A percentile compares a stretch with the other conserved stretches of the same genome.
Evolutionary conservation across 2,888 invertebrate genomes (phyloP).

Genomic region (Poecilus cupreus): DNA sequence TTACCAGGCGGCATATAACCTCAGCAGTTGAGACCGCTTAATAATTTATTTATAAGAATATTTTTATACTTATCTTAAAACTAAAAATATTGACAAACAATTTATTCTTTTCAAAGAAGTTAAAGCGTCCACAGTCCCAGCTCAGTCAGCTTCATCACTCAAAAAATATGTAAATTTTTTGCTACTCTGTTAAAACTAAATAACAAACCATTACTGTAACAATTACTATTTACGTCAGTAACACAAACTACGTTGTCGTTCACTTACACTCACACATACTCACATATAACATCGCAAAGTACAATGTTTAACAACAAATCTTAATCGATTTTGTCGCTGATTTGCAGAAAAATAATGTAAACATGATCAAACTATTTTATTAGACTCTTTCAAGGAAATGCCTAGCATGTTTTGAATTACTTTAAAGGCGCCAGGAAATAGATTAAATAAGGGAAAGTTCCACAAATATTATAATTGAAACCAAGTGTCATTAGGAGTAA

Average conservation of each 20-base stretch:
- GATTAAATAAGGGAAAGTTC: no score
- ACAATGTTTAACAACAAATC: conserved; percentile 5
- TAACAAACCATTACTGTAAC: conserved; percentile 11
- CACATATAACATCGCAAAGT: neutral
- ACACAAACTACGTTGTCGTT: neutral
- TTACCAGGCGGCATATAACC: no score
- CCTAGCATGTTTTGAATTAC: neutral
- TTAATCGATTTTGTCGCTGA: conserved; percentile 24
- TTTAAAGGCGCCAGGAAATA: neutral
- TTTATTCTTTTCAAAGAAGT: no score
- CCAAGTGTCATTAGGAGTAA: no score
- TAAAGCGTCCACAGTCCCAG: no score
- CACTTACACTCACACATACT: neutral
- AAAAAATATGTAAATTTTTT: conserved; percentile 25
- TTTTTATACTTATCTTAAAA: no score
- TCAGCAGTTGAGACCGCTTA: no score
- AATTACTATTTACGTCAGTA: neutral
- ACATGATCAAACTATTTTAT: conserved; percentile 14
- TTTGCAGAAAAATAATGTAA: conserved; percentile 36
- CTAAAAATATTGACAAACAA: no score
- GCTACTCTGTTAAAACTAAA: neutral
- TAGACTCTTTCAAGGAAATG: neutral
- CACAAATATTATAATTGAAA: no score
- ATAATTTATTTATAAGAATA: no score
- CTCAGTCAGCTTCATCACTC: neutral